Conservation (phyloP, 2,113 vertebrate species). For the Ceuthmochares aereus region DNA sequence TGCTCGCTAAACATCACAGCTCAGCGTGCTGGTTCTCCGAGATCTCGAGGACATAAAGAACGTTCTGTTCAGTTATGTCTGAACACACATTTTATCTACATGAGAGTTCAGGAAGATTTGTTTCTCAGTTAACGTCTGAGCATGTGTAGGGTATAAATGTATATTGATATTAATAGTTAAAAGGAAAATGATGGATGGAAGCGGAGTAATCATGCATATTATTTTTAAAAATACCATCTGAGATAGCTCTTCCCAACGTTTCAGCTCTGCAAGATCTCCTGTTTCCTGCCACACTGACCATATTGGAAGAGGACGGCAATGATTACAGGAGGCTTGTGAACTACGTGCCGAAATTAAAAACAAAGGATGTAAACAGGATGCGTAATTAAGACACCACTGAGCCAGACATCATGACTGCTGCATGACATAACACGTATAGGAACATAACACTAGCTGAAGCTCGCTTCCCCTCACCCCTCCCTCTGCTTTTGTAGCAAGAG, state of each 20-base stretch:
- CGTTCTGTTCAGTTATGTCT: constrained; percentile 10
- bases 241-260: constrained; percentile 51
- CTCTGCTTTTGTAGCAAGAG: constrained; percentile 15
- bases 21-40: not conserved
- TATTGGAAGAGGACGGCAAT: constrained; percentile 16
- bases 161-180: constrained; percentile 28
- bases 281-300: constrained; percentile 53
- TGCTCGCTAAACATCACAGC: constrained; percentile 6
- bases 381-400: constrained; percentile 82
- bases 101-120: constrained; percentile 33
- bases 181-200: constrained; percentile 36
- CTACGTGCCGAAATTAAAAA: constrained; percentile 81
- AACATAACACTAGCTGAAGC: constrained; percentile 31
- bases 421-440: constrained; percentile 68
- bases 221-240: constrained; percentile 55
- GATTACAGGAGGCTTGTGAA: constrained; percentile 65
- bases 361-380: constrained; percentile 88
- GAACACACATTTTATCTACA: constrained; percentile 36
- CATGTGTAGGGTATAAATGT: constrained; percentile 19
- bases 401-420: constrained; percentile 78
- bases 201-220: constrained; percentile 26
- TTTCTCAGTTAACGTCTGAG: constrained; percentile 31
- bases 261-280: constrained; percentile 18
- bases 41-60: constrained; percentile 1
- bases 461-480: constrained; percentile 23